A percentile compares a stretch with the other conserved stretches of the same genome.
phyloP scores from a whole-genome alignment of 1,140 invertebrate genomes.

The Cydia splendana region DNA sequence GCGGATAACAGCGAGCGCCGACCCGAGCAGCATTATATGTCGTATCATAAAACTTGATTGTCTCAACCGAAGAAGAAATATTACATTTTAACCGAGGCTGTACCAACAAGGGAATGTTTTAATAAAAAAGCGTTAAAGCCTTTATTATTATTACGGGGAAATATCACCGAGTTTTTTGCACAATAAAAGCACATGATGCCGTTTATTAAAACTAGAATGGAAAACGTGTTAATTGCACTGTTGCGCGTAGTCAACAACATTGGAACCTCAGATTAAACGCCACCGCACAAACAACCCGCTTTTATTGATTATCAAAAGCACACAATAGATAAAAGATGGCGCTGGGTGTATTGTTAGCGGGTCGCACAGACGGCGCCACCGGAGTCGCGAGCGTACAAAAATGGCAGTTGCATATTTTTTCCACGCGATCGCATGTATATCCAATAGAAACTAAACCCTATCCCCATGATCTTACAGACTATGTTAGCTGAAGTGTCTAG shows the following conservation, averaged over 20 bases:
- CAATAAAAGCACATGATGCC: background rate
- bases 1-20: conserved; percentile 19
- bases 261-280: conserved; percentile 45
- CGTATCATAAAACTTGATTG: conserved; percentile 28
- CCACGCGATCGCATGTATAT: conserved; percentile 45
- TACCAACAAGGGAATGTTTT: conserved; percentile 10
- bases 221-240: conserved; percentile 40
- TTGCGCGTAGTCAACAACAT: conserved; percentile 21
- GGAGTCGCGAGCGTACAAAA: conserved; percentile 73
- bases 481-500: conserved; percentile 38
- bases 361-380: conserved; percentile 74
- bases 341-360: conserved; percentile 68
- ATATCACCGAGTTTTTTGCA: background rate
- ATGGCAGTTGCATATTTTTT: conserved; percentile 78
- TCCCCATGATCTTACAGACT: conserved; percentile 35
- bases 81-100: conserved; percentile 2
- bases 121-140: conserved; percentile 13
- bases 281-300: conserved; percentile 56
- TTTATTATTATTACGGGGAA: conserved; percentile 8
- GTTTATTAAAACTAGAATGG: conserved; percentile 14
- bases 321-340: conserved; percentile 76
- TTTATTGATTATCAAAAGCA: conserved; percentile 75
- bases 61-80: conserved; percentile 25
- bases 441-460: conserved; percentile 49
- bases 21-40: conserved; percentile 15